Base-by-base conservation (phyloP, 2,113 vertebrate species). In the Dasypus novemcinctus region DNA sequence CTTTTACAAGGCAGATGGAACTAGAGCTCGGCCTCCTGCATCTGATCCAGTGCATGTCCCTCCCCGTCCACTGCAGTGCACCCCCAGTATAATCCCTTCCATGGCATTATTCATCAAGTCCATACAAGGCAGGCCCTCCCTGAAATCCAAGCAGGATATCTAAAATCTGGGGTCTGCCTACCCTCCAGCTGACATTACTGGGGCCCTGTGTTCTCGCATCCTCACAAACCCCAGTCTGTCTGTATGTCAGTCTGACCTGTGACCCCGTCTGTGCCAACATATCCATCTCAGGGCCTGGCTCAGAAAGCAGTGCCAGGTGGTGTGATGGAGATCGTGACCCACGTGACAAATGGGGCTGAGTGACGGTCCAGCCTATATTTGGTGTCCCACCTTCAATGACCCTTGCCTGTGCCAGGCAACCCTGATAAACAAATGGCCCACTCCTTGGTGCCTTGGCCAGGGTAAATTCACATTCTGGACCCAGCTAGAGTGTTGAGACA, bases 361-460 rank as follows among this genome's bases (percentile, higher is more conserved):
- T 93, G 96, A 96, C 64, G 8, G 83, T 71, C 86, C 84, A 81
- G 61, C 46, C 97, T 97, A 97, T 94, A 96, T 96, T 96, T 96
- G 92, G 96, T 71, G 20, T 61, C 57, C 92, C 59, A 96, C 96
- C 96, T 96, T 84, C 79, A 61, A 0, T 86, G 96, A 94, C 93
- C 97, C 94, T 81, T 49, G 76, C 54, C 63, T 78, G 93, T 94
- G 91, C 94, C 95, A 87, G 90, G 96, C 95, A 97, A 96, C 61
- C 0, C 83, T 59, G 90, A 96, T 96, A 97, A 97, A 97, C 97
- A 97, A 94, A 93, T 23, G 94, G 71, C 33, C 90, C 95, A 96
- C 94, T 96, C 88, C 80, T 94, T 96, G 95, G 75, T 43, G 31
- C 33, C 29, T 29, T 79, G 92, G 92, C 96, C 97, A 94, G 72